Evolutionary conservation across 2,797 vertebrate genomes (phyloP).

Genomic region (Cynopterus sphinx): DNA sequence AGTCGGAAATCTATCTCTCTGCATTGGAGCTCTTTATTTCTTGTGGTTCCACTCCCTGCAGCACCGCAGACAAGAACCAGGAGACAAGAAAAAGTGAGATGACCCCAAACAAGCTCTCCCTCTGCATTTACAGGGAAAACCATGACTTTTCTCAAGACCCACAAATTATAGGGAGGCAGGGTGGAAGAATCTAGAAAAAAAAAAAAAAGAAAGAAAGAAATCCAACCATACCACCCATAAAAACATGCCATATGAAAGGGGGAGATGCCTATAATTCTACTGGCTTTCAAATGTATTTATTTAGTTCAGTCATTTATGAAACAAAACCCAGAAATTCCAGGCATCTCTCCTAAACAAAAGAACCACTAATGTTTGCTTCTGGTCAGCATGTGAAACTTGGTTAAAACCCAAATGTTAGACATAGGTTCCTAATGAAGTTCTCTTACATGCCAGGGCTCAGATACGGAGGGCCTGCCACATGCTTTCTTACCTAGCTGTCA

Average conservation of each 20-base stretch:
- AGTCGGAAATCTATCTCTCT: constrained; percentile 11
- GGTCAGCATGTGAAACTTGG: constrained; percentile 60
- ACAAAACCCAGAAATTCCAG: constrained; percentile 74
- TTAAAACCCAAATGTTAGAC: constrained; percentile 58
- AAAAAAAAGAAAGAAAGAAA: neutral
- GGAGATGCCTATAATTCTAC: constrained; percentile 52
- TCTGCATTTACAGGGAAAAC: constrained; percentile 76
- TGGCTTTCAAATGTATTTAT: constrained; percentile 64
- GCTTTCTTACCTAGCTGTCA: neutral
- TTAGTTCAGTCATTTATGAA: constrained; percentile 69
- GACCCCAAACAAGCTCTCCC: constrained; percentile 67
- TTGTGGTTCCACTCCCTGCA: neutral
- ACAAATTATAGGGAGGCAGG: constrained; percentile 84
- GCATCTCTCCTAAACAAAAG: constrained; percentile 78
- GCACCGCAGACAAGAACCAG: constrained; percentile 62
- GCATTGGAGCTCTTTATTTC: neutral
- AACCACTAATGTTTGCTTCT: constrained; percentile 73
- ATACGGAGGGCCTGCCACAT: neutral
- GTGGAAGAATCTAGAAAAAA: constrained; percentile 68
- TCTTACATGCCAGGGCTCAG: neutral
- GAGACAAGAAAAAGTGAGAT: constrained; percentile 67
- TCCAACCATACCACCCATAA: constrained; percentile 61
- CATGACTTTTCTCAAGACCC: constrained; percentile 79
- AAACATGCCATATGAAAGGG: constrained; percentile 57
- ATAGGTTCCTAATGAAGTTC: neutral